phyloP scores from a whole-genome alignment of 2,797 vertebrate genomes.

The Halcyon smyrnensis region DNA sequence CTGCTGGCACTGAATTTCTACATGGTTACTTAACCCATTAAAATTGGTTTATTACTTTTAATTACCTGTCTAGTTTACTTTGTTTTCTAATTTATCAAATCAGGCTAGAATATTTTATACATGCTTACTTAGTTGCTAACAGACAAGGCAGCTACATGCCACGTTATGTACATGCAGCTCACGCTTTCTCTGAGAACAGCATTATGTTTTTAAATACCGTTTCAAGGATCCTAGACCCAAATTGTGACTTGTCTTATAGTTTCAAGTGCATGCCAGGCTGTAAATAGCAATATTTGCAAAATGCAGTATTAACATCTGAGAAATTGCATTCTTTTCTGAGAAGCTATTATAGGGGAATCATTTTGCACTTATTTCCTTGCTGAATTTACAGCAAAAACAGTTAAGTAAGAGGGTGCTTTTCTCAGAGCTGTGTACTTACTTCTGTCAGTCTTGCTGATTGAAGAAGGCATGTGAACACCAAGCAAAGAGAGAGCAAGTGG shows the following conservation, averaged over 20 bases:
- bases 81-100: constrained; percentile 43
- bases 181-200: background rate
- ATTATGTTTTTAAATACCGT: background rate
- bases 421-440: constrained; percentile 1
- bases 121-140: background rate
- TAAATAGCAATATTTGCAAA: constrained; percentile 8
- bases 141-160: background rate
- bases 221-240: background rate
- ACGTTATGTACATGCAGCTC: background rate
- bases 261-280: background rate
- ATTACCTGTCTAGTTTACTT: constrained; percentile 61
- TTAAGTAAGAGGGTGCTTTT: background rate
- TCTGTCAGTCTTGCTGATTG: background rate
- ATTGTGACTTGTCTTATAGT: background rate
- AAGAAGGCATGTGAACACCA: background rate
- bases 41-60: constrained; percentile 67
- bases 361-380: background rate
- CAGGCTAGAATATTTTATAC: background rate
- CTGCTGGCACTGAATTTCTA: constrained; percentile 58
- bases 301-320: background rate
- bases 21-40: constrained; percentile 69
- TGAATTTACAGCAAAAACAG: background rate
- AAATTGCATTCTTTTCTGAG: background rate
- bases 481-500: background rate
- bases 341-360: background rate